Evolutionary conservation across 2,797 vertebrate species (phyloP), one percentile per base, ranked within the genome.

Genomic region (Enteromius mattozi): DNA sequence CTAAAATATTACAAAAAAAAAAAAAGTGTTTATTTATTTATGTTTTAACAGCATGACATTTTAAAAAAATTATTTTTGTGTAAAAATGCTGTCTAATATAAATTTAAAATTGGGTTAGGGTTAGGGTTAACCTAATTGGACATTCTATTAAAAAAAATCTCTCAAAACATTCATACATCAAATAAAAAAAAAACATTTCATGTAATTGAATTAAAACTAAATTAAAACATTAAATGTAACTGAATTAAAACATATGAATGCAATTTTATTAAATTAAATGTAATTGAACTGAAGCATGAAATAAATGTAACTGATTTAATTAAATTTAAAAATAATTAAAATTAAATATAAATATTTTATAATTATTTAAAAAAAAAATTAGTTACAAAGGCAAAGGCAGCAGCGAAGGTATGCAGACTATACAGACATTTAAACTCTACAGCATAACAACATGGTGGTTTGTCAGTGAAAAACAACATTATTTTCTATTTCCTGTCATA

Each of bases 401-500:
- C 2, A 10, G n/a, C 56, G 27, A 61, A 27, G n/a, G n/a, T 27
- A 61, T 30, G 59, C 24, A 0, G 6, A 63, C 13, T 30, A 63
- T 14, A 13, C 1, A 0, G 13, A 3, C 24, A 30, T 63, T 27
- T 61, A 1, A 56, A 56, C 54, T 56, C 1, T 9, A 70, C 49
- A 49, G 40, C 21, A 76, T 59, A 14, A 80, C 33, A 51, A 74
- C 30, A 80, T 24, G 12, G 3, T 30, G 75, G 7, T 78, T 70
- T 56, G 6, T 13, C 45, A 37, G 24, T 35, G n/a, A 24, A 80
- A 49, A 33, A 71, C n/a, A 70, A 40, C 40, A 82, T 40, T 0
- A 72, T 59, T 45, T 61, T 45, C 2, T 51, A 66, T 74, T 81
- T 65, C 45, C 33, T 27, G 42, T 45, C 76, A 47, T 45, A 82